Base-by-base conservation (phyloP, 1,140 invertebrate species). In the Alviniconcha marisindica region DNA sequence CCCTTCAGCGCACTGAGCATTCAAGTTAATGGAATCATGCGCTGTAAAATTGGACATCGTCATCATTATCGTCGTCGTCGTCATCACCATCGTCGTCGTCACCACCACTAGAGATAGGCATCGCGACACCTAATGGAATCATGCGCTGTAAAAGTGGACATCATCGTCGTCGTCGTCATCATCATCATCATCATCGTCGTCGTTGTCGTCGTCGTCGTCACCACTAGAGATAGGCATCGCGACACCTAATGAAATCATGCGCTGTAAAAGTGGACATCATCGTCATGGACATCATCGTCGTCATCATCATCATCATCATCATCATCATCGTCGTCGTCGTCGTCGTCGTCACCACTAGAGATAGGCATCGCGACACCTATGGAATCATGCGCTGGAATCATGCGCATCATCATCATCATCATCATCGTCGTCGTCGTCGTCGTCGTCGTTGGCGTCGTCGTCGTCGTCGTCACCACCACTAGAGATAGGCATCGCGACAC, bases 291-390 rank as follows among this genome's bases (percentile, higher is more conserved):
- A 31, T 82, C 60, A 38, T 82, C 31, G 15, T 69, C 56, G 56
- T 73, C 80, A 73, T 69, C 56, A 42, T 71, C 66, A 48, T 71
- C 80, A 71, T 82, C 66, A 82, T 73, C 80, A 82, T 82, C 66
- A 56, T 82, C 80, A 73, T 74, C 60, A 69, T 82, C 60, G 40
- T 69, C 56, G 80, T 82, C 66, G 51, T 69, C 56, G 42, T 71
- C 66, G 42, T 71, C 80, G 42, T 82, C 63, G 51, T 73, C 66
- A 44, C 42, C 69, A 42, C n/a, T 71, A 40, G 66, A 74, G 18
- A 28, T 82, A 24, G n/a, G n/a, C 38, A 36, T 3, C 7, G 15
- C 2, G n/a, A n/a, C n/a, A n/a, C n/a, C n/a, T n/a, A n/a, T n/a
- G n/a, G n/a, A n/a, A n/a, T n/a, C n/a, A n/a, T n/a, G n/a, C n/a